Evolutionary conservation across 2,113 vertebrate genomes (phyloP).

Genomic region (Parotia lawesii): DNA sequence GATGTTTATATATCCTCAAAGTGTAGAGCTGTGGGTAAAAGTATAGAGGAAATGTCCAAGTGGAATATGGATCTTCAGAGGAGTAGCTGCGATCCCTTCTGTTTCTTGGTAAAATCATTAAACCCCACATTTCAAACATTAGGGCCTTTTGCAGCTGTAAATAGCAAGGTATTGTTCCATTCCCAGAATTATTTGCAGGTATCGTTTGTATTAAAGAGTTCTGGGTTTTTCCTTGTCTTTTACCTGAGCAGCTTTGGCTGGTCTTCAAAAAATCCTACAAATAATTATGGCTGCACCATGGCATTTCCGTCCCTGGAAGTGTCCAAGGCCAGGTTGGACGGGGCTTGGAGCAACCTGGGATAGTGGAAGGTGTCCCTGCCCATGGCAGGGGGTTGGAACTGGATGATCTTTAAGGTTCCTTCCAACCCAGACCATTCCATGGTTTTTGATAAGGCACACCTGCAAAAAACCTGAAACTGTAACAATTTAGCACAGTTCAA

Average conservation of each 20-base stretch:
- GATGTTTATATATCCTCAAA: neutral
- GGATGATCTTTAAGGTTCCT: neutral
- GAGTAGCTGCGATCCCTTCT: neutral
- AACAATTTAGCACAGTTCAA: neutral
- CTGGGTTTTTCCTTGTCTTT: neutral
- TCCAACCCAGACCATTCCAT: neutral
- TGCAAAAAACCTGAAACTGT: neutral
- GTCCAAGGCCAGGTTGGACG: rapidly evolving
- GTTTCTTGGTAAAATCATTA: neutral
- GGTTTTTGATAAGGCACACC: neutral
- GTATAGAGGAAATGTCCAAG: neutral
- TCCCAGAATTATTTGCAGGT: neutral
- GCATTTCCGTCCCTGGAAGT: neutral
- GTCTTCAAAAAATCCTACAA: neutral
- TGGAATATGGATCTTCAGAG: neutral
- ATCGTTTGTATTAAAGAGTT: neutral
- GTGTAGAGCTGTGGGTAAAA: neutral
- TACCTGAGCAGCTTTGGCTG: neutral
- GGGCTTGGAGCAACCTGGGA: neutral
- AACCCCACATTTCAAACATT: neutral
- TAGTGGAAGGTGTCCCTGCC: neutral
- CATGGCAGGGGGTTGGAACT: neutral
- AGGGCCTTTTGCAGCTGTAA: neutral
- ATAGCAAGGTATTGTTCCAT: neutral
- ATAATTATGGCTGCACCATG: neutral